These are phyloP conservation scores for Zaprionus lineosus DNA, from an alignment of 2,888 invertebrate species.

Conservation along the genomic window DNA sequence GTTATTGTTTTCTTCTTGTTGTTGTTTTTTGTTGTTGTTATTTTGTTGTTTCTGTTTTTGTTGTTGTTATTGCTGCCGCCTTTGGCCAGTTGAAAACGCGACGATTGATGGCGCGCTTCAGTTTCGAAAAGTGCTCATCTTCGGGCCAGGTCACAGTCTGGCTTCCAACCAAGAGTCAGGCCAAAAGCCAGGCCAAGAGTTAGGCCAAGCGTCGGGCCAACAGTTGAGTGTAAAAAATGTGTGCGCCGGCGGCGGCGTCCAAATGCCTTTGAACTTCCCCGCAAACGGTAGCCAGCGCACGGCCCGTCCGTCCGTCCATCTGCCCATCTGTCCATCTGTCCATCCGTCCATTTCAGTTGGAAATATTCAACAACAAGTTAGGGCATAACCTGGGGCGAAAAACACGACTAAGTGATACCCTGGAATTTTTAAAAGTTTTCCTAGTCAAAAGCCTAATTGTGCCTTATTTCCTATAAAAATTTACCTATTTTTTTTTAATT, in stretches of 20 bases:
- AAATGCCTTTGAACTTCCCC: slow-evolving; percentile 73
- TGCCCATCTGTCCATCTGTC: slow-evolving; percentile 1
- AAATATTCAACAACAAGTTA: slow-evolving; percentile 45
- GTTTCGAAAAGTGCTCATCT: slow-evolving; percentile 58
- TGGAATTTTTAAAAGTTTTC: too few relatives aligned
- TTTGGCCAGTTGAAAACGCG: slow-evolving; percentile 37
- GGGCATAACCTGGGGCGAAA: neutral
- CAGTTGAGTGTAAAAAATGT: slow-evolving; percentile 59
- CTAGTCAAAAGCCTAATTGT: too few relatives aligned
- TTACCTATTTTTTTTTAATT: too few relatives aligned
- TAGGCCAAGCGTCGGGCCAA: slow-evolving; percentile 31
- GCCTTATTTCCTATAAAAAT: too few relatives aligned
- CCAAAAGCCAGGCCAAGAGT: slow-evolving; percentile 14
- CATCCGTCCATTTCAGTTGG: slow-evolving; percentile 46
- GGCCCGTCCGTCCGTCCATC: slow-evolving; percentile 35
- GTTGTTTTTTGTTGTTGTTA: slow-evolving; percentile 1
- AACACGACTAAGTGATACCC: slow-evolving; percentile 18
- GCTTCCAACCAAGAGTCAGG: slow-evolving; percentile 15
- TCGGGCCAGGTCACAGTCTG: slow-evolving; percentile 54
- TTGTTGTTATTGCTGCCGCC: slow-evolving; percentile 23
- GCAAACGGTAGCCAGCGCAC: slow-evolving; percentile 69
- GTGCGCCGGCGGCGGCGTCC: slow-evolving; percentile 64
- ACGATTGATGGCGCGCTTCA: slow-evolving; percentile 72
- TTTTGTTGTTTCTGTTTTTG: neutral
- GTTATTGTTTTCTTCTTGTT: neutral